Conservation (phyloP, 2,888 invertebrate species). For the Sialis fuliginosa region DNA sequence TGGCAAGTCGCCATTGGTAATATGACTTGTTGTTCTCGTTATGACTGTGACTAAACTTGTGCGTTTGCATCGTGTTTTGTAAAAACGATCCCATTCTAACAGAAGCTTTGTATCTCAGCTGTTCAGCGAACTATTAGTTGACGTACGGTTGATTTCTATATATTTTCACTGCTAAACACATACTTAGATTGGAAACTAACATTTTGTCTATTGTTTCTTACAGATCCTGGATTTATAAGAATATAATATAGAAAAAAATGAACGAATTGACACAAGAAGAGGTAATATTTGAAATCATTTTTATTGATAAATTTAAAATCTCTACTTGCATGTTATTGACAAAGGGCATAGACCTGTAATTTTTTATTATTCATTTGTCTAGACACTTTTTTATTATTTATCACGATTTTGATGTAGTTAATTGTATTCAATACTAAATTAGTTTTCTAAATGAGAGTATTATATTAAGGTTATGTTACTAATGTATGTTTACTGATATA, state of each 20-base stretch:
- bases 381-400: not conserved
- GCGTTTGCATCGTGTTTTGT: not conserved
- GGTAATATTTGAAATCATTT: conserved; percentile 40
- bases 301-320: conserved; percentile 3
- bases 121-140: conserved; percentile 2
- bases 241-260: conserved; percentile 28
- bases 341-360: not conserved
- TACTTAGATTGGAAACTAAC: not conserved
- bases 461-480: not conserved
- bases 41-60: too few relatives aligned
- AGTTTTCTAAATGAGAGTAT: too few relatives aligned
- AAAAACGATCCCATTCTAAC: conserved; percentile 2
- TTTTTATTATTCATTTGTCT: conserved; percentile 4
- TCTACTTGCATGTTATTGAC: conserved; percentile 1
- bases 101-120: conserved; percentile 5
- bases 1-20: too few relatives aligned
- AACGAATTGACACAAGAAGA: conserved; percentile 80
- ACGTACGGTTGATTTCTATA: conserved; percentile 3
- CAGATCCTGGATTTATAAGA: not conserved
- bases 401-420: conserved; percentile 8
- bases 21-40: too few relatives aligned
- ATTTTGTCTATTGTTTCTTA: not conserved
- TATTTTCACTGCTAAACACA: not conserved
- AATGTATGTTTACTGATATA: conserved; percentile 12
- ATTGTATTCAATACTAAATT: too few relatives aligned